Conservation (phyloP, 2,797 vertebrate species). For the Anguilla marmorata region DNA sequence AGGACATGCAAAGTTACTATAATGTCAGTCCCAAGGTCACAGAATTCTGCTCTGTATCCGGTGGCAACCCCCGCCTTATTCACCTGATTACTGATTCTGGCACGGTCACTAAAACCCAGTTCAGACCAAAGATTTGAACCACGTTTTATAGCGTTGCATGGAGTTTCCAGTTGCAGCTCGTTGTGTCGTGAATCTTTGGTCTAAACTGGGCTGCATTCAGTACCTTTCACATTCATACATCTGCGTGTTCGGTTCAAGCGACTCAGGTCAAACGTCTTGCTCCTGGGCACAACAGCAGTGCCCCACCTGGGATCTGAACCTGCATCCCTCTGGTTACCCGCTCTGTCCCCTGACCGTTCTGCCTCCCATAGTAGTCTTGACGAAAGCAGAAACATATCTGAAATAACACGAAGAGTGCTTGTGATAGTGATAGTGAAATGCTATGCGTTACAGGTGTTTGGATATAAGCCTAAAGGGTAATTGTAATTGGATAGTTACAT, state of each 20-base stretch:
- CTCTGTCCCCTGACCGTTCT: not conserved
- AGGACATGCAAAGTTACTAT: not conserved
- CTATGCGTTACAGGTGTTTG: not conserved
- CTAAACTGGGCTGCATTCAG: not conserved
- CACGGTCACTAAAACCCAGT: not conserved
- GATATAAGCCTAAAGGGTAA: not conserved
- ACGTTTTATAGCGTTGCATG: too few relatives aligned
- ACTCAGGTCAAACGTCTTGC: not conserved
- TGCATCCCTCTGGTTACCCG: not conserved
- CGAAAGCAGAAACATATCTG: not conserved
- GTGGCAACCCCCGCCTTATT: not conserved
- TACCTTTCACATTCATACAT: not conserved
- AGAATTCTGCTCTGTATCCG: not conserved
- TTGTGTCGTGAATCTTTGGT: too few relatives aligned
- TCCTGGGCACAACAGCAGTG: not conserved
- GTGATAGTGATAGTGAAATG: not conserved
- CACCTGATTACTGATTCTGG: not conserved
- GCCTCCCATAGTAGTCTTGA: not conserved
- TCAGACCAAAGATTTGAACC: too few relatives aligned
- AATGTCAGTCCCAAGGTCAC: not conserved
- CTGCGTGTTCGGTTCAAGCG: not conserved
- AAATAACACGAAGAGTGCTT: not conserved
- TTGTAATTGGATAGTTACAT: not conserved
- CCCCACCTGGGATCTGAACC: not conserved
- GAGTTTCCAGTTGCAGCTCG: too few relatives aligned